Evolutionary conservation across 1,140 invertebrate genomes (phyloP), one percentile per base, ranked within the genome.

Genomic region (Hormaphis cornu): DNA sequence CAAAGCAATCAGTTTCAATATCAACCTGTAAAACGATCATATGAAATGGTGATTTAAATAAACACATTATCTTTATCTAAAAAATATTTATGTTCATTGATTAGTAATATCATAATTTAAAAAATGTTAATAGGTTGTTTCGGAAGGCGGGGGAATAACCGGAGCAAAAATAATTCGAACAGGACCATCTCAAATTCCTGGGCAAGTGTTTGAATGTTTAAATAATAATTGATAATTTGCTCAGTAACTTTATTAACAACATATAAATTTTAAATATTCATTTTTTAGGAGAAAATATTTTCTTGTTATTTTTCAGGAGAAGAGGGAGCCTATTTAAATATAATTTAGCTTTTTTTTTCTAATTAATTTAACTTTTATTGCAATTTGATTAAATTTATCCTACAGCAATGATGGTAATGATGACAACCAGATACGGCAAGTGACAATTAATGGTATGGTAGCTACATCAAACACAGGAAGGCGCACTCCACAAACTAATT

Each of bases 371-470:
- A 66, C 33, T 48, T 46, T 66, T 66, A 48, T 66, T 66, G 42
- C 28, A 50, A 66, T 48, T 66, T 48, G 8, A 26, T 20, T 48
- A 50, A 14, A 48, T 66, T 48, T 50, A 22, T 66, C 28, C 24
- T 33, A 48, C 28, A 66, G 42, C 24, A 66, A 50, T n/a, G 61
- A 66, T 46, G 42, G 42, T 66, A 66, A 33, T 35, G 61, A 66
- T 9, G 61, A 66, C 42, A 66, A 66, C 20, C 61, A 66, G 50
- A 22, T 66, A 35, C 61, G 61, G 12, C 61, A 66, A 48, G 4
- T 66, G 42, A 66, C 61, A 28, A 66, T 66, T 48, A 66, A 66
- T 48, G 61, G 61, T 66, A 50, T 66, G 44, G 61, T 66, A 48
- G 40, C 42, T 8, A 48, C 61, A 8, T 66, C 61, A 50, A 66